phyloP scores from a whole-genome alignment of 2,888 invertebrate genomes.

The Pollenia labialis region DNA sequence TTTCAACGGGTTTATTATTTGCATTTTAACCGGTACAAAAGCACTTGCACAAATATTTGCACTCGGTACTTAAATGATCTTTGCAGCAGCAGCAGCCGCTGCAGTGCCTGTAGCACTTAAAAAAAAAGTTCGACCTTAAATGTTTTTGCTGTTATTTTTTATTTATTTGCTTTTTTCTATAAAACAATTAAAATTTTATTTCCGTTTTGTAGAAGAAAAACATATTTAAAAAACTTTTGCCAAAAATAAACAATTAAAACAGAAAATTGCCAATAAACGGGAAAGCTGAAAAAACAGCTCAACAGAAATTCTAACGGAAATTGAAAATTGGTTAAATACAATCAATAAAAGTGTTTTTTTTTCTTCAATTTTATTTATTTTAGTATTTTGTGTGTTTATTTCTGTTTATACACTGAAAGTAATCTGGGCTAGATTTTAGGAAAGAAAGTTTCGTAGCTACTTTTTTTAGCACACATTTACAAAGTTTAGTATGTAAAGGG shows the following conservation, averaged over 20 bases:
- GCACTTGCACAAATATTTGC: slow-evolving; percentile 1
- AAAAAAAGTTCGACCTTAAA: slow-evolving; percentile 60
- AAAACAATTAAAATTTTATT: slow-evolving; percentile 64
- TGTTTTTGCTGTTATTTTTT: slow-evolving; percentile 19
- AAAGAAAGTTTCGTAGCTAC: no score
- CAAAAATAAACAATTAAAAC: slow-evolving; percentile 30
- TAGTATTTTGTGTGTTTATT: no score
- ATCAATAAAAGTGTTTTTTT: no score
- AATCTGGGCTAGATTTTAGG: no score
- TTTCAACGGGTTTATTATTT: no score
- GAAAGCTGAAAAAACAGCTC: neutral
- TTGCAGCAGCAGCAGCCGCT: neutral
- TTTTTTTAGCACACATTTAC: no score
- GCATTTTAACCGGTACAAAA: no score
- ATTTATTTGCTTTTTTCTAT: slow-evolving; percentile 31
- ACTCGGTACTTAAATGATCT: neutral
- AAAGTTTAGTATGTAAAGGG: no score
- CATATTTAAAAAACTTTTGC: slow-evolving; percentile 52
- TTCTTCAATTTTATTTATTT: no score
- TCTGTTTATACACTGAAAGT: no score
- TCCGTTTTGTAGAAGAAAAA: slow-evolving; percentile 49
- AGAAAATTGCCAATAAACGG: slow-evolving; percentile 39
- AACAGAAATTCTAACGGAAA: slow-evolving; percentile 44
- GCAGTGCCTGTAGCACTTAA: neutral
- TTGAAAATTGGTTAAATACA: slow-evolving; percentile 29